phyloP scores from a whole-genome alignment of 2,888 invertebrate species.

The Drosophila pullipes region DNA sequence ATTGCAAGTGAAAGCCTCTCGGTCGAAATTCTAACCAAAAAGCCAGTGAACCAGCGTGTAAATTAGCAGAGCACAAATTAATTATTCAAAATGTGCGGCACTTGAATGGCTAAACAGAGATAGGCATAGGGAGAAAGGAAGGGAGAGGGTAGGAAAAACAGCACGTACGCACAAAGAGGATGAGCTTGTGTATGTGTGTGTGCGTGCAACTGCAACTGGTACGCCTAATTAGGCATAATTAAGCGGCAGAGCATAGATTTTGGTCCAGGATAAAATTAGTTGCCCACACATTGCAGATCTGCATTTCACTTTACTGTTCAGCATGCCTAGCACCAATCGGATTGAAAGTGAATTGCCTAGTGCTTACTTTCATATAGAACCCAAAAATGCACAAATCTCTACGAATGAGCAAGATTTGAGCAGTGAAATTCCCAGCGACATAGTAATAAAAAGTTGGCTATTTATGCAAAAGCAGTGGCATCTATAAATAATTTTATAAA shows the following conservation, averaged over 20 bases:
- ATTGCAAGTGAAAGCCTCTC: constrained; percentile 49
- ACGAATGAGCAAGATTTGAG: not conserved
- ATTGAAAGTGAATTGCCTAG: not conserved
- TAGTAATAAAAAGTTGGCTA: not conserved
- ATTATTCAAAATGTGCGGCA: constrained; percentile 81
- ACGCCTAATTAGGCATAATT: constrained; percentile 74
- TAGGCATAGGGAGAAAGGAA: not conserved
- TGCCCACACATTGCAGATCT: constrained; percentile 23
- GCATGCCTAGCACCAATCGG: constrained; percentile 3
- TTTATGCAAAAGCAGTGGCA: not conserved
- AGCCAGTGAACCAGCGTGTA: constrained; percentile 78
- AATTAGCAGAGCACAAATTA: constrained; percentile 81
- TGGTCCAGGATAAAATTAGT: constrained; percentile 18
- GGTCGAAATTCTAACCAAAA: constrained; percentile 63
- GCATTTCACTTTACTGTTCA: constrained; percentile 33
- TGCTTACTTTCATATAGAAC: not conserved
- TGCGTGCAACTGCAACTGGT: constrained; percentile 52
- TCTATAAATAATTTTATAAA: not conserved
- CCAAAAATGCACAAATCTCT: not conserved
- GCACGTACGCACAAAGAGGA: constrained; percentile 21
- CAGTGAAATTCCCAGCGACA: not conserved
- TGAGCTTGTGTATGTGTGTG: constrained; percentile 15
- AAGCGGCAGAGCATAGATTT: constrained; percentile 69
- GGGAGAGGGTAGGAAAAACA: constrained; percentile 7
- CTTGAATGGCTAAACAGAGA: constrained; percentile 72